phyloP scores from a whole-genome alignment of 2,888 invertebrate species.

The Melangyna quadrimaculata region DNA sequence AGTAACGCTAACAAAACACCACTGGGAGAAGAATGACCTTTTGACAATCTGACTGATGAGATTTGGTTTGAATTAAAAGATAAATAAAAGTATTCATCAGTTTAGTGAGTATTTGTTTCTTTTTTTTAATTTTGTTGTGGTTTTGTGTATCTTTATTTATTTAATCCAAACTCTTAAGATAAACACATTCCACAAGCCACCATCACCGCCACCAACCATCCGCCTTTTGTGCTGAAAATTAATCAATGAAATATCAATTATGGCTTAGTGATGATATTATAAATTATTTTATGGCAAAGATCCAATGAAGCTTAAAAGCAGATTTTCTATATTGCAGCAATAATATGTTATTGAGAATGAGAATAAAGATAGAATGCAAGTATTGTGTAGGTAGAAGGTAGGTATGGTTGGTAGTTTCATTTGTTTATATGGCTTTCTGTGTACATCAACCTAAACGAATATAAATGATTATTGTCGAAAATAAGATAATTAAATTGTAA shows the following conservation, averaged over 20 bases:
- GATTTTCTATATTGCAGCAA: too few species aligned
- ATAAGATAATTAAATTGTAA: neutral
- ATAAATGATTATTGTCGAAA: slow-evolving; percentile 5
- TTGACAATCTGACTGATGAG: slow-evolving; percentile 69
- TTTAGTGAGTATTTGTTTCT: neutral
- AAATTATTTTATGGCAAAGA: slow-evolving; percentile 17
- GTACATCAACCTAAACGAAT: neutral
- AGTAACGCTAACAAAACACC: too few species aligned
- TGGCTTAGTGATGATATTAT: slow-evolving; percentile 54
- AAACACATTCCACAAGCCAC: neutral
- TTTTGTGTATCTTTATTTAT: neutral
- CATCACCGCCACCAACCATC: too few species aligned
- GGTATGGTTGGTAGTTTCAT: neutral
- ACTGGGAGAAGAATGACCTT: slow-evolving; percentile 55
- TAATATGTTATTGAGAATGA: slow-evolving; percentile 17
- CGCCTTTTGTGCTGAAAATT: slow-evolving; percentile 43
- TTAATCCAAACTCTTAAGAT: neutral
- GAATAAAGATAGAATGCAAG: slow-evolving; percentile 11
- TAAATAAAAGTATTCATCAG: slow-evolving; percentile 40
- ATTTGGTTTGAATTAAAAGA: slow-evolving; percentile 53
- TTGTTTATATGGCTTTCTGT: neutral
- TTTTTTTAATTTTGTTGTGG: neutral
- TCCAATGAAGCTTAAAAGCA: slow-evolving; percentile 18
- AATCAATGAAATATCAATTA: slow-evolving; percentile 53
- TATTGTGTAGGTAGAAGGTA: too few species aligned